Conservation (phyloP, 1,140 invertebrate genomes). For the Drosophila funebris region DNA sequence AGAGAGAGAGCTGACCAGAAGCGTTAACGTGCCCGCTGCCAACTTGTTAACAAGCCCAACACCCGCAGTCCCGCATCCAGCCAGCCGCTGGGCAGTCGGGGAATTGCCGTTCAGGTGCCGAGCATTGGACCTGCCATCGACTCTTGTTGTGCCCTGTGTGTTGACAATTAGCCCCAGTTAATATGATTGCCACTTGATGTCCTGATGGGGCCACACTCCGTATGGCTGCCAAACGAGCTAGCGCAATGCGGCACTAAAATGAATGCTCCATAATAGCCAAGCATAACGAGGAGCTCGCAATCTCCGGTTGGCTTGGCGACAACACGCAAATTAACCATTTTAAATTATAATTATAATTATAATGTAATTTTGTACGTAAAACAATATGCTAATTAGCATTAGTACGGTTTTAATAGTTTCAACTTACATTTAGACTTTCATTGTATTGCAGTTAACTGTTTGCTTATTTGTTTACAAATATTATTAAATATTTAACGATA, state of each 20-base stretch:
- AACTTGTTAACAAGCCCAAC: slow-evolving; percentile 76
- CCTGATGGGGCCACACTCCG: slow-evolving; percentile 50
- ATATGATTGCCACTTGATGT: slow-evolving; percentile 81
- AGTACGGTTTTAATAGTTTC: no score
- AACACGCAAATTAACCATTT: background rate
- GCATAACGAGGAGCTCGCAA: background rate
- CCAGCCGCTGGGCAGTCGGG: slow-evolving; percentile 18
- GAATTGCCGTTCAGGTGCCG: slow-evolving; percentile 16
- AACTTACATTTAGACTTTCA: no score
- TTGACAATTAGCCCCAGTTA: slow-evolving; percentile 78
- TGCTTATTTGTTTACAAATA: no score
- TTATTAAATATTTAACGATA: no score
- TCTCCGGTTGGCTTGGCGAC: background rate
- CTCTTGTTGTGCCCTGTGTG: slow-evolving; percentile 56
- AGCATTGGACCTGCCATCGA: background rate
- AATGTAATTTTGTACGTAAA: no score
- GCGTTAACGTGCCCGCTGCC: slow-evolving; percentile 57
- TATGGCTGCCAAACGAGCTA: slow-evolving; percentile 50
- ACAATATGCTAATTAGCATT: no score
- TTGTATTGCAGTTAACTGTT: no score
- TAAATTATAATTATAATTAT: background rate
- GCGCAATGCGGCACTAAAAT: slow-evolving; percentile 63
- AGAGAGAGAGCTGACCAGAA: slow-evolving; percentile 11
- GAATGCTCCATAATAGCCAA: slow-evolving; percentile 27
- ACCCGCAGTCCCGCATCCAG: slow-evolving; percentile 50